Evolutionary conservation across 1,140 invertebrate species (phyloP).

Genomic region (Chymomyza costata): DNA sequence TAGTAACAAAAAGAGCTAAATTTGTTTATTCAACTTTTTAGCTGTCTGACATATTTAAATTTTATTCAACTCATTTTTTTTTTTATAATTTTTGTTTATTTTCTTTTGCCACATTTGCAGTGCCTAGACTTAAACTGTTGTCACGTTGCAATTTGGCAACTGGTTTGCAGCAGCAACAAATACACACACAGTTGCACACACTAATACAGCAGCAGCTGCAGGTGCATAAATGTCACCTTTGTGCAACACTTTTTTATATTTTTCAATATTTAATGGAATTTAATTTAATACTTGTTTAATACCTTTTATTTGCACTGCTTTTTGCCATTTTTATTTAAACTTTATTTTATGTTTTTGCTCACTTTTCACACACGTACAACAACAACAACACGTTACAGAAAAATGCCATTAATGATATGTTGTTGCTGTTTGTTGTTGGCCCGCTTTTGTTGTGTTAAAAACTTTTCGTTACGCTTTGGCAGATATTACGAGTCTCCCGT

Average conservation of each 20-base stretch:
- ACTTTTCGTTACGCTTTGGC: slow-evolving; percentile 68
- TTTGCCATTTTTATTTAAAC: slow-evolving; percentile 23
- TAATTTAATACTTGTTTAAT: slow-evolving; percentile 10
- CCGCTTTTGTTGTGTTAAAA: slow-evolving; percentile 53
- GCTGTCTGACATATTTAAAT: background rate
- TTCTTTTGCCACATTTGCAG: background rate
- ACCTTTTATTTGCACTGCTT: slow-evolving; percentile 64
- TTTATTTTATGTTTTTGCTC: slow-evolving; percentile 45
- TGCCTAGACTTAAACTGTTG: slow-evolving; percentile 18
- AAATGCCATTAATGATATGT: slow-evolving; percentile 61
- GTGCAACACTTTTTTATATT: slow-evolving; percentile 31
- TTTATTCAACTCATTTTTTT: slow-evolving; percentile 6
- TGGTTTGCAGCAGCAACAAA: slow-evolving; percentile 64
- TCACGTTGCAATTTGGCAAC: slow-evolving; percentile 70
- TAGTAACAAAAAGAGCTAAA: too few species aligned
- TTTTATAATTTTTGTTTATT: background rate
- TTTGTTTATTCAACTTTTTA: too few species aligned
- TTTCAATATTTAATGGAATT: slow-evolving; percentile 14
- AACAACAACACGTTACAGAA: slow-evolving; percentile 52
- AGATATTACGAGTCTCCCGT: slow-evolving; percentile 57
- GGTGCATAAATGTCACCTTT: slow-evolving; percentile 63
- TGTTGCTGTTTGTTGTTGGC: slow-evolving; percentile 13
- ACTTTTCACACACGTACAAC: slow-evolving; percentile 57
- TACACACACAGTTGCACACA: slow-evolving; percentile 25
- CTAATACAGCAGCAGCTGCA: slow-evolving; percentile 32